Base-by-base conservation (phyloP, 1,140 invertebrate species). In the Lerema accius region DNA sequence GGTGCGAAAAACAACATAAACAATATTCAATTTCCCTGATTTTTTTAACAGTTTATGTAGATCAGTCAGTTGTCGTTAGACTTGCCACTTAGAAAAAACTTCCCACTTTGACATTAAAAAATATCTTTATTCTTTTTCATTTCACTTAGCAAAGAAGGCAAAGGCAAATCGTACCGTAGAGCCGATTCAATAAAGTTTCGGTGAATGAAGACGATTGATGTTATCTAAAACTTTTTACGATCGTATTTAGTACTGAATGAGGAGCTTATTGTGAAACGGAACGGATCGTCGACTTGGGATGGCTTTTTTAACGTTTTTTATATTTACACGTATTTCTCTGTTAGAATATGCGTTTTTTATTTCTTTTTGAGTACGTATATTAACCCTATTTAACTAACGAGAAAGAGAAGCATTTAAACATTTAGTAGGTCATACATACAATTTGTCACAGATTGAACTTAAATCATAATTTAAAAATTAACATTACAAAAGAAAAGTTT, bases 211-310 rank as follows among this genome's bases (percentile, higher is more conserved):
- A 32, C 15, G 26, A 37, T 37, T 11, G 35, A 17, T 65, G 45
- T 63, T 63, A 63, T 53, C 61, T 55, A 32, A 26, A 40, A 58
- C 50, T 66, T 66, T 66, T 66, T 66, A 66, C 51, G 58, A 59
- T 17, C 43, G 56, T 53, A 62, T 66, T 71, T 71, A 67, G 55
- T 49, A 51, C 60, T 69, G 63, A 71, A 67, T 69, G 64, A 63
- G 58, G 43, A 42, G 48, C 62, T 69, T 62, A 67, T 73, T 69
- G 58, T 70, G 65, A 65, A 70, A 73, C 59, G 48, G 70, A 60
- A 61, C 64, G 64, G 59, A 63, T 60, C 48, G 58, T 65, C 42
- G 11, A 13, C 11, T 48, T 19, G 4, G 4, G n/a, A 11, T 13
- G 5, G 28, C 13, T 49, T 35, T 43, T 58, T 19, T 46, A 45